Conservation (phyloP, 2,888 invertebrate genomes). For the Psylliodes chrysocephalus region DNA sequence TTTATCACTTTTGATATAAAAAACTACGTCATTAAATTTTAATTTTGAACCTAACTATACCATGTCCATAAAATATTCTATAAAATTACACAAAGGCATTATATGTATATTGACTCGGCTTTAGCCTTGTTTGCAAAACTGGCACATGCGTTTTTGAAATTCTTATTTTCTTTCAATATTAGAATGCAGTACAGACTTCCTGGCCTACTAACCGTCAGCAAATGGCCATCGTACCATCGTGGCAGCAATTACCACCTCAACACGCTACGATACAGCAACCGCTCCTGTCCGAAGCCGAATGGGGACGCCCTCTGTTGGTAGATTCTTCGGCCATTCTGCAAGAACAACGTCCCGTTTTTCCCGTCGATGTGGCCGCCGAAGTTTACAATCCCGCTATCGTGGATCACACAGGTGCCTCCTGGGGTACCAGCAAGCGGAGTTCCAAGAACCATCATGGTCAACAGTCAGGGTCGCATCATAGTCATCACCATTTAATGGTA, state of each 20-base stretch:
- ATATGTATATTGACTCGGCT: too few species aligned
- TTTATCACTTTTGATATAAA: too few species aligned
- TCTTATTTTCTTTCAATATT: constrained; percentile 15
- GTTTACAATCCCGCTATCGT: constrained; percentile 69
- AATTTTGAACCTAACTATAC: too few species aligned
- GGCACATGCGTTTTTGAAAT: constrained; percentile 14
- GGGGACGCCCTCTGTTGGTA: constrained; percentile 81
- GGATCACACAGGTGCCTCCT: constrained; percentile 65
- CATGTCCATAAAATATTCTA: too few species aligned
- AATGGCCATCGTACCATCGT: constrained; percentile 85
- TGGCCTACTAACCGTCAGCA: constrained; percentile 78
- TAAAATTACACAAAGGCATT: too few species aligned
- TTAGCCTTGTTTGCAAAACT: constrained; percentile 6
- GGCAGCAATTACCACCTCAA: constrained; percentile 81
- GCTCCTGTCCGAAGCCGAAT: constrained; percentile 71
- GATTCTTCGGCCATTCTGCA: constrained; percentile 80
- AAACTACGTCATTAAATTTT: too few species aligned
- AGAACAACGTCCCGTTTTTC: constrained; percentile 70
- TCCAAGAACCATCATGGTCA: constrained; percentile 72
- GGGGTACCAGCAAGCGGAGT: constrained; percentile 63
- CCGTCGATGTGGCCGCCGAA: constrained; percentile 68
- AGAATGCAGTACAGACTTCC: constrained; percentile 75
- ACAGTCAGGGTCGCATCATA: constrained; percentile 67
- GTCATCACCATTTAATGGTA: constrained; percentile 58
- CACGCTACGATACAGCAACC: constrained; percentile 71